Conservation (phyloP, 2,113 vertebrate species). For the Okapia johnstoni region DNA sequence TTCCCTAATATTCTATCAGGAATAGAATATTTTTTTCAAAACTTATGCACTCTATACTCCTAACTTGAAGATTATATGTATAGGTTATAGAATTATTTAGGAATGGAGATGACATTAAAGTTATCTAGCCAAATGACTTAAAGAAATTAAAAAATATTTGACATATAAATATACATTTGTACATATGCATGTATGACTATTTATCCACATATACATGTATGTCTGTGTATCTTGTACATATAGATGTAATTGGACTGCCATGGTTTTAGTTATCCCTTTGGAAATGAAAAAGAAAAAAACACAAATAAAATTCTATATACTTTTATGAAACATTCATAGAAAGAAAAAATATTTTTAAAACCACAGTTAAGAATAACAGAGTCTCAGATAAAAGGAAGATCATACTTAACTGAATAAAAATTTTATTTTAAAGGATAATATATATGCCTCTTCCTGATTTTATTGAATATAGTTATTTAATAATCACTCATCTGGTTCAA, state of each 20-base stretch:
- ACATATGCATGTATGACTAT: too few relatives aligned
- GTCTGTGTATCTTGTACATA: not conserved
- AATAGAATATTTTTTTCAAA: not conserved
- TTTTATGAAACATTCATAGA: not conserved
- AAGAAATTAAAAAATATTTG: not conserved
- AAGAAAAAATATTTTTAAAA: not conserved
- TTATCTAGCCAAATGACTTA: not conserved
- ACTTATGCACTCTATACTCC: not conserved
- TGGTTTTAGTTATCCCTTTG: not conserved
- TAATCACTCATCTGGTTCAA: not conserved
- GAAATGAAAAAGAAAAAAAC: not conserved
- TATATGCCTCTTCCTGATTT: not conserved
- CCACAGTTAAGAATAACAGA: not conserved
- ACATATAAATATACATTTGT: not conserved
- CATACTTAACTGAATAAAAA: not conserved
- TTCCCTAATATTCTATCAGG: not conserved
- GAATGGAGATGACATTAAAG: not conserved
- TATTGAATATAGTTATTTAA: not conserved
- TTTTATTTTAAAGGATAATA: not conserved
- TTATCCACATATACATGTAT: not conserved
- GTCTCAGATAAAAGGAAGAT: not conserved
- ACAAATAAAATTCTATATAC: not conserved
- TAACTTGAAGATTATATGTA: not conserved
- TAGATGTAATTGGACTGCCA: not conserved
- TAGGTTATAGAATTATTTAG: not conserved